phyloP scores from a whole-genome alignment of 2,888 invertebrate genomes.

The Chromoteleia sp. region DNA sequence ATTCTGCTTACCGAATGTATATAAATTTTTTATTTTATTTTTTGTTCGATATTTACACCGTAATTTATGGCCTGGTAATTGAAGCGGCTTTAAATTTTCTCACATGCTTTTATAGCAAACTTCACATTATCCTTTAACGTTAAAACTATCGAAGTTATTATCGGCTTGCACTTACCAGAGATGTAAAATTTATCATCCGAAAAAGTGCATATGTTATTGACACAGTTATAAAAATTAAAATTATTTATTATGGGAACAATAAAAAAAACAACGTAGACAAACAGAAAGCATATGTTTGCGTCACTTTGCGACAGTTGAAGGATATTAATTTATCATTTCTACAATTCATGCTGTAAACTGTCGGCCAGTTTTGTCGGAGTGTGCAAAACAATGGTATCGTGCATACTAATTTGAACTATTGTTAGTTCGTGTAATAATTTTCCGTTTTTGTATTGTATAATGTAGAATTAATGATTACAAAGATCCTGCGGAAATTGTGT shows the following conservation, averaged over 20 bases:
- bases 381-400: neutral
- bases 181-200: neutral
- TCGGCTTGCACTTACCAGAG: neutral
- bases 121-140: neutral
- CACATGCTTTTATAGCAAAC: neutral
- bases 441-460: neutral
- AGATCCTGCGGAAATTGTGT: neutral
- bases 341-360: neutral
- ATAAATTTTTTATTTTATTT: too few species aligned
- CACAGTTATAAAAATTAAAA: neutral
- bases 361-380: neutral
- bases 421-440: neutral
- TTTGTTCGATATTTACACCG: too few species aligned
- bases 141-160: slow-evolving; percentile 3
- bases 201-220: neutral
- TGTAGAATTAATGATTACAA: neutral
- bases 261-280: neutral
- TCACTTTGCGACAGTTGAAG: neutral
- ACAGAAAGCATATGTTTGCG: neutral
- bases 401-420: slow-evolving; percentile 6
- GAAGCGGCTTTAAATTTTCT: neutral
- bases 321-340: slow-evolving; percentile 17
- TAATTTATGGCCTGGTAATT: slow-evolving; percentile 2
- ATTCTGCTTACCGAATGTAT: slow-evolving; percentile 1
- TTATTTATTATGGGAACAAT: neutral